These are phyloP conservation scores for Diorhabda elongata DNA, from an alignment of 1,140 invertebrate species.

Conservation along the genomic window DNA sequence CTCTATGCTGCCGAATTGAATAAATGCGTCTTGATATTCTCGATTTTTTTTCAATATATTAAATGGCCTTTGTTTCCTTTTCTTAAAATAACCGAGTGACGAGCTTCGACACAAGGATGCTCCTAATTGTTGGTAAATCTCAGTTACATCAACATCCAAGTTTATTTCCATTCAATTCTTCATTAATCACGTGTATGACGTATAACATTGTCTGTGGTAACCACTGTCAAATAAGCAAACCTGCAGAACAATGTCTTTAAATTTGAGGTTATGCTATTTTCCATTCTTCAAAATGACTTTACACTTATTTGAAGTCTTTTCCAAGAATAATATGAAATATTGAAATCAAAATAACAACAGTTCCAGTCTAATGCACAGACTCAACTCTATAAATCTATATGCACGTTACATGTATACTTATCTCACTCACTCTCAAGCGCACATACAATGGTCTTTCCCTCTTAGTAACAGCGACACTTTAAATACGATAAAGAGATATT, in stretches of 20 bases:
- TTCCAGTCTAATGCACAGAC: no score
- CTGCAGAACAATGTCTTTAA: conserved; percentile 15
- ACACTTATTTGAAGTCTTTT: conserved; percentile 11
- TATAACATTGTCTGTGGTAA: conserved; percentile 27
- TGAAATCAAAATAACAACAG: no score
- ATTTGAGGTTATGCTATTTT: conserved; percentile 20
- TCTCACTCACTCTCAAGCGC: no score
- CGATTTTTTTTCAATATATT: background rate
- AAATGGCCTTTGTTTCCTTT: background rate
- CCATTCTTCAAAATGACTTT: conserved; percentile 5
- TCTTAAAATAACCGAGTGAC: background rate
- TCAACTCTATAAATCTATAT: no score
- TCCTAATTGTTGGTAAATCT: background rate
- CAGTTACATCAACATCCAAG: conserved; percentile 11
- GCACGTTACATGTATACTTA: no score
- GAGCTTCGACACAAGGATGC: background rate
- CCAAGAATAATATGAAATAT: no score
- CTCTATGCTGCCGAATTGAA: no score
- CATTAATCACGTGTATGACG: background rate
- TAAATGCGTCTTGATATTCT: no score
- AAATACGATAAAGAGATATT: no score
- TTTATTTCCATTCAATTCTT: conserved; percentile 11
- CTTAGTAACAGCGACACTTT: no score
- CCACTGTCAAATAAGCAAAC: conserved; percentile 13
- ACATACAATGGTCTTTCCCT: no score